Percentiles rank a stretch among this genome's conserved stretches.
Evolutionary conservation across 2,797 vertebrate genomes (phyloP).

Genomic region (Cossypha polioptera): DNA sequence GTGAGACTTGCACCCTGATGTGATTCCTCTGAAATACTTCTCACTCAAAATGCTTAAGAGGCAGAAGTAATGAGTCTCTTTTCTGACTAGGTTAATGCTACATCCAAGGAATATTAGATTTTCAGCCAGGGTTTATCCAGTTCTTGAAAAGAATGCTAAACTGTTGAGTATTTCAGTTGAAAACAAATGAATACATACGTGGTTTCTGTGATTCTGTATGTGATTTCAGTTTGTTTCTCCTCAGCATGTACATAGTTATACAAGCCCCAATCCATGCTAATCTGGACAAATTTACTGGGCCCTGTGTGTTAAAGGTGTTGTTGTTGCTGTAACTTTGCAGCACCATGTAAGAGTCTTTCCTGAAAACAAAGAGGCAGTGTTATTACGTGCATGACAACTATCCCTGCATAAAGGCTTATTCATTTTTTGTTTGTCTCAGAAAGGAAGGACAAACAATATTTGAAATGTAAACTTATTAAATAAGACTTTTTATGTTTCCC

Average conservation of each 20-base stretch:
- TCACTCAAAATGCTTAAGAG: neutral
- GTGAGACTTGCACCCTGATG: neutral
- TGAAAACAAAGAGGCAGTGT: neutral
- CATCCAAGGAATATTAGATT: neutral
- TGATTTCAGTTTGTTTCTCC: neutral
- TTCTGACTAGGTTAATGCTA: neutral
- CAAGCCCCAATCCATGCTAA: neutral
- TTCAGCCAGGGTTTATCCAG: neutral
- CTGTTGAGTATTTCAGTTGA: neutral
- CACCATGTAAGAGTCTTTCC: neutral
- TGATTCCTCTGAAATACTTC: neutral
- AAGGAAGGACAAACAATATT: neutral
- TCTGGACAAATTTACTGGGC: neutral
- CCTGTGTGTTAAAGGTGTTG: neutral
- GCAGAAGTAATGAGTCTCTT: neutral
- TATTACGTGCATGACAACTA: neutral
- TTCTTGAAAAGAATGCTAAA: neutral
- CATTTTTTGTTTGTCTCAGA: neutral
- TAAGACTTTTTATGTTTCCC: neutral
- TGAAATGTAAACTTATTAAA: neutral
- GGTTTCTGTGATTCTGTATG: neutral
- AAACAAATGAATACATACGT: neutral
- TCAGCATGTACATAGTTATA: neutral
- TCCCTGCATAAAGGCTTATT: neutral
- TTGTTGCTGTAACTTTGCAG: neutral